Evolutionary conservation across 2,888 invertebrate species (phyloP).

Genomic region (Rhaphigaster nebulosa): DNA sequence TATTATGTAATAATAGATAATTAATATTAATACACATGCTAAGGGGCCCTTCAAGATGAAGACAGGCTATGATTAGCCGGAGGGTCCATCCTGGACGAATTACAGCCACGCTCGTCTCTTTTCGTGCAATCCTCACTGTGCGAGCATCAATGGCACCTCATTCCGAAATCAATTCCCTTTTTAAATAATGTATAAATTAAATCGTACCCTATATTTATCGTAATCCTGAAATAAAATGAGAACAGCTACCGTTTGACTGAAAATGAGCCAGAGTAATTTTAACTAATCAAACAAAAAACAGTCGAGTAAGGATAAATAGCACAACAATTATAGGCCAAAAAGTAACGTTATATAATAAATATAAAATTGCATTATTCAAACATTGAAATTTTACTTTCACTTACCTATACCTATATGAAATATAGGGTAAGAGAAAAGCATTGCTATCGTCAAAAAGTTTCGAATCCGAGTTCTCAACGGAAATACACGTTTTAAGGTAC

Average conservation of each 20-base stretch:
- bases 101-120: conserved; percentile 28
- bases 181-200: neutral
- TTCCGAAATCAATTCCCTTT: neutral
- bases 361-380: too few species aligned
- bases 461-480: too few species aligned
- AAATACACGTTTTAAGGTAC: too few species aligned
- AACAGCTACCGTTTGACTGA: neutral
- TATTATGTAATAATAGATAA: conserved; percentile 48
- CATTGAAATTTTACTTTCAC: too few species aligned
- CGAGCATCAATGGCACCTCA: conserved; percentile 28
- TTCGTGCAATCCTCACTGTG: neutral
- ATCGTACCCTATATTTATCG: neutral
- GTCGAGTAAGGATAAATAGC: neutral
- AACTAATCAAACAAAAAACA: neutral
- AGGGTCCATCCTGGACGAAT: neutral
- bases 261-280: neutral
- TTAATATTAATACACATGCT: conserved; percentile 48
- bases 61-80: conserved; percentile 17
- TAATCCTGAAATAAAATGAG: neutral
- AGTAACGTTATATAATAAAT: too few species aligned
- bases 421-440: too few species aligned
- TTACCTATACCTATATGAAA: too few species aligned
- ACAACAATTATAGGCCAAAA: too few species aligned
- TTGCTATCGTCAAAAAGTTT: too few species aligned
- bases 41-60: conserved; percentile 1